phyloP scores from a whole-genome alignment of 2,888 invertebrate genomes.

The Loripinus fragilis region DNA sequence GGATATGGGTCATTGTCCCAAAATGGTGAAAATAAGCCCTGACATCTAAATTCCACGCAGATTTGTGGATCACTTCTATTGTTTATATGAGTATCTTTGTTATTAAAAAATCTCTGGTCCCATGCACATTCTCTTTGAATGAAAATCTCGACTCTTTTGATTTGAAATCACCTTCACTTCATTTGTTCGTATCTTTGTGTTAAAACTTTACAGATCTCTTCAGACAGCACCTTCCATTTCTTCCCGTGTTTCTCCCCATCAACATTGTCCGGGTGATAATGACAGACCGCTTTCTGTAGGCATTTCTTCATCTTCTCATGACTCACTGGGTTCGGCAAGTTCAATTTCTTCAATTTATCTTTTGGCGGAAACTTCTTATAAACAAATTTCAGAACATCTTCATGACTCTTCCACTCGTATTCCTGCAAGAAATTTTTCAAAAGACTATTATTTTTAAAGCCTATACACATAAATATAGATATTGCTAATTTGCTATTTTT shows the following conservation, averaged over 20 bases:
- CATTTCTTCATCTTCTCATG: conserved; percentile 48
- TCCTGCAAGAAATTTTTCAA: neutral
- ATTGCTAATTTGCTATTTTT: no score
- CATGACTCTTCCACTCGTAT: conserved; percentile 24
- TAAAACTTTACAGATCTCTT: conserved; percentile 69
- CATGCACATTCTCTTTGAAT: no score
- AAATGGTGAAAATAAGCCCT: no score
- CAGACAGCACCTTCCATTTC: conserved; percentile 66
- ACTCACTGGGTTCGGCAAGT: conserved; percentile 30
- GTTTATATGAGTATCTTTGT: no score
- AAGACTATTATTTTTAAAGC: no score
- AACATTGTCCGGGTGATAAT: conserved; percentile 70
- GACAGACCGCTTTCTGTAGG: conserved; percentile 60
- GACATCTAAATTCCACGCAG: no score
- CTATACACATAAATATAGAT: no score
- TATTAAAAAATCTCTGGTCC: no score
- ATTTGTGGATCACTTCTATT: no score
- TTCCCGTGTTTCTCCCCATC: conserved; percentile 57
- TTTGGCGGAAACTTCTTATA: conserved; percentile 64
- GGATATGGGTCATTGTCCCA: no score
- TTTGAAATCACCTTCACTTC: no score
- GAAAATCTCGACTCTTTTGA: no score
- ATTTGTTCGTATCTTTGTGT: conserved; percentile 56
- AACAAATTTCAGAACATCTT: conserved; percentile 59
- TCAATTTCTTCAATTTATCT: conserved; percentile 49